Evolutionary conservation across 2,888 invertebrate genomes (phyloP).

Genomic region (Leptinotarsa haldemani): DNA sequence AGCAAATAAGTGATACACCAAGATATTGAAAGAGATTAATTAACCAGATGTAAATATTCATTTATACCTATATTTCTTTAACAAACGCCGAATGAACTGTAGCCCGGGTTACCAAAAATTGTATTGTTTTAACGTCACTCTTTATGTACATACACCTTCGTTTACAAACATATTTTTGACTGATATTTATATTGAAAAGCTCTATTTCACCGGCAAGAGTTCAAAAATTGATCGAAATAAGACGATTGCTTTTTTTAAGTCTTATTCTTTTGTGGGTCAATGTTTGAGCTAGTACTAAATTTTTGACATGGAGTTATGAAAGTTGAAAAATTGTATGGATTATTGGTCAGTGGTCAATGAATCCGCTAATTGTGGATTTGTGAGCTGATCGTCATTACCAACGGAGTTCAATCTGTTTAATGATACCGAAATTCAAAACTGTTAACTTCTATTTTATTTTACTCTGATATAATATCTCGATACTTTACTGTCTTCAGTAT

Average conservation of each 20-base stretch:
- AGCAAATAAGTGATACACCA: too few species aligned
- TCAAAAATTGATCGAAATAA: slow-evolving; percentile 63
- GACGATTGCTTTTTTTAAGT: slow-evolving; percentile 56
- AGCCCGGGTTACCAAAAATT: background rate
- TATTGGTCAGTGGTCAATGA: background rate
- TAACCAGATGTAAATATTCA: too few species aligned
- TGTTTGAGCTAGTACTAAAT: slow-evolving; percentile 55
- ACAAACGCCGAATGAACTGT: background rate
- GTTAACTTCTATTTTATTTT: too few species aligned
- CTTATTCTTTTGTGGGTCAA: slow-evolving; percentile 65
- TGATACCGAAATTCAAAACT: too few species aligned
- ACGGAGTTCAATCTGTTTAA: too few species aligned
- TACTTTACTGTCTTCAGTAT: too few species aligned
- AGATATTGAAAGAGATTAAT: too few species aligned
- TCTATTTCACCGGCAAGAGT: slow-evolving; percentile 30
- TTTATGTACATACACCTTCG: slow-evolving; percentile 17
- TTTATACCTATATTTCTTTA: too few species aligned
- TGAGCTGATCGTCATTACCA: too few species aligned
- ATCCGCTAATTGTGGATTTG: too few species aligned
- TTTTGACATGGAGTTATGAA: background rate
- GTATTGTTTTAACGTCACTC: slow-evolving; percentile 9
- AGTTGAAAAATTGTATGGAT: background rate
- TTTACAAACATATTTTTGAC: slow-evolving; percentile 20
- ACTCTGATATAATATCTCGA: too few species aligned
- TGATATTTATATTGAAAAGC: slow-evolving; percentile 8